Evolutionary conservation across 2,113 vertebrate genomes (phyloP).

Genomic region (Clinocottus analis): DNA sequence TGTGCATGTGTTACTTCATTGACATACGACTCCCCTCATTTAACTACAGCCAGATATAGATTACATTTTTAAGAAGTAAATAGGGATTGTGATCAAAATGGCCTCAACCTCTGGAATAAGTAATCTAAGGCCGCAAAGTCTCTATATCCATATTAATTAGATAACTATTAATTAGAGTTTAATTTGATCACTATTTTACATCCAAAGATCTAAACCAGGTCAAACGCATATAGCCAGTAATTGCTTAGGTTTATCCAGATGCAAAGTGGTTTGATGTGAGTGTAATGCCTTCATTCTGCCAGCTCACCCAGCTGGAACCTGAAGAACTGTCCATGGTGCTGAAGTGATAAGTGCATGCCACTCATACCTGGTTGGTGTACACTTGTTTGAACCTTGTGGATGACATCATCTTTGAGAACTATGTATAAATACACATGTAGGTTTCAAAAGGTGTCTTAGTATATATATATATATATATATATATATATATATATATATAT

Average conservation of each 20-base stretch:
- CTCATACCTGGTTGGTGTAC: too few relatives aligned
- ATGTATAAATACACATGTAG: too few relatives aligned
- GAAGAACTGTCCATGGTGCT: conserved; percentile 3
- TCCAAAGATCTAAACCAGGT: not conserved
- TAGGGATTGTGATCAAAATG: not conserved
- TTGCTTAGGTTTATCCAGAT: not conserved
- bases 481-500: too few relatives aligned
- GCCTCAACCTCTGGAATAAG: not conserved
- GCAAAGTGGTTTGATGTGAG: not conserved
- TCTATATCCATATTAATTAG: not conserved
- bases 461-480: too few relatives aligned
- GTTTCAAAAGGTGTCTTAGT: too few relatives aligned
- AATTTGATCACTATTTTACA: not conserved
- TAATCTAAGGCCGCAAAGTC: not conserved
- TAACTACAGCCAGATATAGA: not conserved
- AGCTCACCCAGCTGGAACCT: not conserved
- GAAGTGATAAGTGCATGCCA: not conserved
- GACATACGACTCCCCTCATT: not conserved
- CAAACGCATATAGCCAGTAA: not conserved
- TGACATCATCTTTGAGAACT: not conserved
- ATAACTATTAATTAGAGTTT: not conserved
- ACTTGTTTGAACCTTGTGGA: conserved; percentile 3
- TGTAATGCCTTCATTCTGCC: not conserved
- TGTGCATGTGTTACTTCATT: not conserved
- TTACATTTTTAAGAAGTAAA: conserved; percentile 9